Base-by-base conservation (phyloP, 1,140 invertebrate genomes). In the Caenorhabditis brenneri region DNA sequence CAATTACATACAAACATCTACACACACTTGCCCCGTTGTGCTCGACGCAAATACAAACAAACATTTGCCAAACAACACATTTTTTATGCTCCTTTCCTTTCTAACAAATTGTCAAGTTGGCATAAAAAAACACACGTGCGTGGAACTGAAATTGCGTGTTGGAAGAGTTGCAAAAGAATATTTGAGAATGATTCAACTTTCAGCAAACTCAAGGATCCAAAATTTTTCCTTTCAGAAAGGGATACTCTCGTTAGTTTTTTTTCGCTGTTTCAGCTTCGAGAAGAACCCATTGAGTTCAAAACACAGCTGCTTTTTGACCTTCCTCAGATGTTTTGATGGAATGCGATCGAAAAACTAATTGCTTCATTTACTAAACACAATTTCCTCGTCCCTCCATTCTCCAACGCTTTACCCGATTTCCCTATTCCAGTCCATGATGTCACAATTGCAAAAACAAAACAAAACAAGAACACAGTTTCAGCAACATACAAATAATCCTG, bases 31-130 rank as follows among this genome's bases (percentile, higher is more conserved):
- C 65, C 36, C 36, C 36, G 65, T 46, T 74, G n/a, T 74, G 65
- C 65, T 74, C 65, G 65, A 74, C 65, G 65, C 65, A 74, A 74
- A 74, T 74, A 74, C 65, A 74, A 74, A 74, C 65, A 74, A 74
- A 74, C 36, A 74, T 74, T 74, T 46, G 65, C 65, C 65, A 74
- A 74, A 74, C 36, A 74, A 74, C 65, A 42, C 65, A 65, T n/a
- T 74, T 74, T 74, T 74, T 42, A 74, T 74, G 65, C 65, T 74
- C 65, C 36, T 46, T n/a, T 39, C 36, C 65, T 74, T 74, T 22
- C 65, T 36, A 6, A 65, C 58, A 65, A 65, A 65, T 65, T 65
- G 33, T 74, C 36, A 42, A 74, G 29, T 65, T 65, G 33, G 36
- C 33, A 74, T 22, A 42, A 42, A 74, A 74, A 65, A 65, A 74